These are phyloP conservation scores for Athene cunicularia DNA, from an alignment of 2,113 vertebrate genomes.

Conservation along the genomic window DNA sequence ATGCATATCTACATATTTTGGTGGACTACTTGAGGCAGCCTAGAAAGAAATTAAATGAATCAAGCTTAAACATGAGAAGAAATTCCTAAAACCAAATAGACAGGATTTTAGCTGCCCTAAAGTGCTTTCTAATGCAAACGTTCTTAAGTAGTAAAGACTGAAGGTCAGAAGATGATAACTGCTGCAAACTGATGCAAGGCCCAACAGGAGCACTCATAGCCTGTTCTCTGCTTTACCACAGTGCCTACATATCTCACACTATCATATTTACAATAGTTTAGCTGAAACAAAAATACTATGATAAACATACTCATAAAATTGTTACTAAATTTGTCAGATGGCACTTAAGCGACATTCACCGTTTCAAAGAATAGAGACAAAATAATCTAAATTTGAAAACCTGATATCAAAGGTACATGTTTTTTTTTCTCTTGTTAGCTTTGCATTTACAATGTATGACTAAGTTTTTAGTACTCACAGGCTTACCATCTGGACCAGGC, in stretches of 20 bases:
- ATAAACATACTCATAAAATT: neutral
- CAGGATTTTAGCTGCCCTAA: neutral
- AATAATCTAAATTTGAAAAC: neutral
- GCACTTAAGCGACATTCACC: neutral
- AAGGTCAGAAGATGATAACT: neutral
- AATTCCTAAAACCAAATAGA: neutral
- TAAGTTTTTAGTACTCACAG: constrained; percentile 99
- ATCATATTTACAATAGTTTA: neutral
- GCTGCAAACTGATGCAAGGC: neutral
- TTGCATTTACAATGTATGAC: constrained; percentile 73
- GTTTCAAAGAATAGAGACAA: neutral
- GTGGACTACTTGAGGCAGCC: neutral
- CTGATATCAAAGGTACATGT: neutral
- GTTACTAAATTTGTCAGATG: neutral
- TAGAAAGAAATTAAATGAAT: neutral
- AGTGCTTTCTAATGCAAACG: neutral
- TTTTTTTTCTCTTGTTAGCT: neutral
- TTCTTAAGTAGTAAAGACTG: neutral
- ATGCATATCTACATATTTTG: neutral
- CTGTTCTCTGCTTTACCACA: neutral
- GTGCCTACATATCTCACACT: neutral
- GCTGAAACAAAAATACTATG: neutral
- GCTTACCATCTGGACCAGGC: constrained; percentile 99
- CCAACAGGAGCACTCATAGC: neutral
- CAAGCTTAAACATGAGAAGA: neutral